Conservation (phyloP, 2,888 invertebrate species). For the Eulithis prunata region DNA sequence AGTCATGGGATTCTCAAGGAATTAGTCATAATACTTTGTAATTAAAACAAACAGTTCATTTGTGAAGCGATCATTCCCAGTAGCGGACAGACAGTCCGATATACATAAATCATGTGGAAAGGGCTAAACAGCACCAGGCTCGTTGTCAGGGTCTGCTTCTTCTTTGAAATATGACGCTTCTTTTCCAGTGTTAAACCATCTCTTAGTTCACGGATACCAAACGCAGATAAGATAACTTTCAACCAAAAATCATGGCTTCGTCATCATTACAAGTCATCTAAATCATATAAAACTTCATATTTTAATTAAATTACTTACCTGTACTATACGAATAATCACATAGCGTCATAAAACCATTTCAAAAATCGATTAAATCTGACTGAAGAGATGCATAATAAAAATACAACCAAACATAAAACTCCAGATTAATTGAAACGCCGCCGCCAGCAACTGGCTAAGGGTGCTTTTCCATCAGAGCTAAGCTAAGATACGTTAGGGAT, state of each 20-base stretch:
- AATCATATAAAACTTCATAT: neutral
- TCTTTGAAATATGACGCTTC: neutral
- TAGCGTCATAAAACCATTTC: neutral
- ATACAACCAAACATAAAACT: neutral
- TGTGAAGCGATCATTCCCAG: conserved; percentile 31
- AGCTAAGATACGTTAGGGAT: too few relatives aligned
- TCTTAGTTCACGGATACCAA: neutral
- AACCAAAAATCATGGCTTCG: neutral
- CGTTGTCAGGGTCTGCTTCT: conserved; percentile 14
- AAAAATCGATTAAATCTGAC: neutral
- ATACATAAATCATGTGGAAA: conserved; percentile 35
- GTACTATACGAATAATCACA: neutral
- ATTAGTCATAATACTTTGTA: conserved; percentile 29
- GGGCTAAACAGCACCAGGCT: conserved; percentile 27
- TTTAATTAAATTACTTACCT: too few relatives aligned
- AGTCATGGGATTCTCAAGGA: conserved; percentile 10
- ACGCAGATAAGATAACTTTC: neutral
- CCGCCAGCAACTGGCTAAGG: too few relatives aligned
- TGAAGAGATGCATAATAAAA: neutral
- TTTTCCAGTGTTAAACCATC: too few relatives aligned
- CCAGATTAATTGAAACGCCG: neutral
- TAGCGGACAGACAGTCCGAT: conserved; percentile 30
- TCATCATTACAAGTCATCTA: neutral
- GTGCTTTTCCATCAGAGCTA: too few relatives aligned
- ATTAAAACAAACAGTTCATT: conserved; percentile 35